A percentile compares a stretch with the other conserved stretches of the same genome.
These are phyloP conservation scores for Drosophila anceps DNA, from an alignment of 2,888 invertebrate genomes.

Conservation along the genomic window DNA sequence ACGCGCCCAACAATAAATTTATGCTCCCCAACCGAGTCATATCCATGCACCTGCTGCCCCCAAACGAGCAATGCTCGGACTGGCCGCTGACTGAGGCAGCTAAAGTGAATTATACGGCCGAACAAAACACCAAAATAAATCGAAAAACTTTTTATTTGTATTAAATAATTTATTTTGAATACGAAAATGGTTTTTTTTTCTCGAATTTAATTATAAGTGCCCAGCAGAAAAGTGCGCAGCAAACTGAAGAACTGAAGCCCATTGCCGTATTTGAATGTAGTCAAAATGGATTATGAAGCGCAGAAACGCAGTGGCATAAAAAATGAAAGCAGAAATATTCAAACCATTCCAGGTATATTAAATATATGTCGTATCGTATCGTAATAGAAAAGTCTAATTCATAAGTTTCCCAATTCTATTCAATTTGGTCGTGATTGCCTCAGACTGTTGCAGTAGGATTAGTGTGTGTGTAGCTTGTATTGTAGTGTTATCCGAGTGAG, in stretches of 20 bases:
- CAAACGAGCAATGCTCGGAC: not conserved
- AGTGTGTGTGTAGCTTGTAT: too few relatives aligned
- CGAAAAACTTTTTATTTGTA: constrained; percentile 78
- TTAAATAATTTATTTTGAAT: constrained; percentile 78
- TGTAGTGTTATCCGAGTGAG: not conserved
- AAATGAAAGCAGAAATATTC: not conserved
- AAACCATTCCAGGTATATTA: too few relatives aligned
- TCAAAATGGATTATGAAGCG: not conserved
- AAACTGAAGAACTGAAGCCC: not conserved
- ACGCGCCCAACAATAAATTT: constrained; percentile 63
- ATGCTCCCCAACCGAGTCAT: constrained; percentile 33
- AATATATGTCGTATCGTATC: not conserved
- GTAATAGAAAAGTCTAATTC: not conserved
- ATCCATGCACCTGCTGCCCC: constrained; percentile 59
- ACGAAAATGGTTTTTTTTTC: constrained; percentile 11
- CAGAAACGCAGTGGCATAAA: not conserved
- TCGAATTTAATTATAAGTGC: constrained; percentile 56
- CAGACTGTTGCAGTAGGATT: not conserved
- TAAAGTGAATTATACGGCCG: constrained; percentile 74
- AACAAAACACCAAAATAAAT: constrained; percentile 69
- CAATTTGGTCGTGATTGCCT: not conserved
- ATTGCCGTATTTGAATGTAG: not conserved
- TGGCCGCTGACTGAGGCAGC: not conserved
- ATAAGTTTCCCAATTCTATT: not conserved
- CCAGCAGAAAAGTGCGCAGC: constrained; percentile 13